Base-by-base conservation (phyloP, 2,113 vertebrate species). In the Sitta europaea region DNA sequence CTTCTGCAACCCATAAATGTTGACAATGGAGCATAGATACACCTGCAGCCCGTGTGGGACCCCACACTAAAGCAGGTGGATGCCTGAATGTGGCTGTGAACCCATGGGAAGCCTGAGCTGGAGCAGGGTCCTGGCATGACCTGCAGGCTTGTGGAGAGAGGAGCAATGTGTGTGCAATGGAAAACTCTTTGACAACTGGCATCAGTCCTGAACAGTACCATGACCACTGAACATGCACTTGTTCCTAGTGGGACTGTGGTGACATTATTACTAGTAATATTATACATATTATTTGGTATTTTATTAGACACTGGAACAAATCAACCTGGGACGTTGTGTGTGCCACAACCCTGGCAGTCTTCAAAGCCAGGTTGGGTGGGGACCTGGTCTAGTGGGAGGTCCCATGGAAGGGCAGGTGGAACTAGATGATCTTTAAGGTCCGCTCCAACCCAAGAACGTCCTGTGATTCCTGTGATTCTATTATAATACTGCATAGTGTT, bases 1-100 rank as follows among this genome's bases (percentile, higher is more conserved):
- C 17, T 53, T 29, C 31, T 65, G 22, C 36, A 72, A 35, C 16
- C 36, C 27, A 1, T 11, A 10, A 12, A 15, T 63, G 31, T 35
- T 2, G 1, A 28, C 42, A 36, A 36, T 1, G 1, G 14, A 27
- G 12, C 22, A 23, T 17, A 23, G 8, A 21, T 35, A 16, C 22
- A 33, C 35, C 31, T 79, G 42, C 57, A 35, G 22, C 58, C 25
- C 22, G 21, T 65, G 50, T 31, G 23, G 58, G 18, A 22, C 22
- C 18, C 35, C 18, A 19, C 0, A 0, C 36, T 88, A 36, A 43
- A 73, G 51, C 15, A 36, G 51, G 36, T 65, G 18, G 75, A 23
- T 72, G 36, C 36, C 22, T 65, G 43, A 72, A 43, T 33, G 24
- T 25, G 18, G 58, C 36, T 88, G 43, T 57, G 36, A 57, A 31